phyloP scores from a whole-genome alignment of 2,888 invertebrate genomes.

The Mesoligia furuncula region DNA sequence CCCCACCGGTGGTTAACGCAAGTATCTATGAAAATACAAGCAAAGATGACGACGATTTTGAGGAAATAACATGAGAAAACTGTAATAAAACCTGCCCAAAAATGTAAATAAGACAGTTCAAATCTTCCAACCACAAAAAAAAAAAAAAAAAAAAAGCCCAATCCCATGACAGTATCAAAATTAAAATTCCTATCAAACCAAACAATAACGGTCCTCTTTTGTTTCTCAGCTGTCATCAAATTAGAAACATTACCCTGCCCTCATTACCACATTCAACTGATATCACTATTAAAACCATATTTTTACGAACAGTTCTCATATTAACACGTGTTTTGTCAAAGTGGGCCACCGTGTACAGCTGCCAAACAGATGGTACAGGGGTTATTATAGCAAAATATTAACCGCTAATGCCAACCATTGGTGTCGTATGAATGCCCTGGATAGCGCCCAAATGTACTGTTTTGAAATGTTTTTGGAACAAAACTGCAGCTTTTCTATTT shows the following conservation, averaged over 20 bases:
- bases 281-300: constrained; percentile 57
- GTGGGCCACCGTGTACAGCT: constrained; percentile 77
- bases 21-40: not conserved
- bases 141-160: too few relatives aligned
- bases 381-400: constrained; percentile 74
- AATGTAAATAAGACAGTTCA: not conserved
- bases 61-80: too few relatives aligned
- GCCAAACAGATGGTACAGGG: constrained; percentile 76
- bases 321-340: constrained; percentile 77
- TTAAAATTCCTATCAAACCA: constrained; percentile 9
- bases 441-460: constrained; percentile 64
- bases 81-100: not conserved
- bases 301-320: constrained; percentile 57
- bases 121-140: not conserved
- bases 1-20: not conserved
- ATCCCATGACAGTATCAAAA: not conserved
- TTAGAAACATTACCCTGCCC: constrained; percentile 42
- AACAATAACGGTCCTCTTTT: constrained; percentile 16
- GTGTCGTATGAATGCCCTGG: constrained; percentile 61
- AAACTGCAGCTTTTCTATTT: constrained; percentile 49
- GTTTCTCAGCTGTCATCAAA: constrained; percentile 36
- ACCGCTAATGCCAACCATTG: constrained; percentile 69
- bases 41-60: not conserved
- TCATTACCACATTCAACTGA: constrained; percentile 54
- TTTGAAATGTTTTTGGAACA: constrained; percentile 54